Conservation (phyloP, 35 echinoderm and acorn worm genomes). For the Apostichopus japonicus region DNA sequence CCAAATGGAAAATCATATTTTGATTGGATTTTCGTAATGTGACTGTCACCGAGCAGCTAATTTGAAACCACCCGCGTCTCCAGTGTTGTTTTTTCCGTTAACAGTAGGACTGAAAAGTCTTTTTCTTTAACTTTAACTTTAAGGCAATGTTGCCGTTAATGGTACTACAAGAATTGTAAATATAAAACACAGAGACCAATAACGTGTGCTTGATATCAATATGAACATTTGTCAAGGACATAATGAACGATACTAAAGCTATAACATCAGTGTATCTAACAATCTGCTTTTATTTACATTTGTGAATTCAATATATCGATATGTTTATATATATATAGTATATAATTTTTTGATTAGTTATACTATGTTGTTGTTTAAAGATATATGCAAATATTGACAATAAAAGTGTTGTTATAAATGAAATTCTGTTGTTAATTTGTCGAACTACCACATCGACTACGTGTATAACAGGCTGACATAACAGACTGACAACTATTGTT, state of each 20-base stretch:
- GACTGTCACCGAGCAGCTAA: too few relatives aligned
- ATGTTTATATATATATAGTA: not conserved
- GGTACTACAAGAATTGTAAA: not conserved
- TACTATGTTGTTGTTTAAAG: not conserved
- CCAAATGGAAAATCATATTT: too few relatives aligned
- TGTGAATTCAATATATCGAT: not conserved
- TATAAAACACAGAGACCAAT: not conserved
- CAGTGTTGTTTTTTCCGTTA: too few relatives aligned
- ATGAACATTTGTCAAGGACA: not conserved
- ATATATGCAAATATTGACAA: not conserved
- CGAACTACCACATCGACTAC: too few relatives aligned
- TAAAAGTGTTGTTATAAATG: not conserved
- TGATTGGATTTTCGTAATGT: too few relatives aligned
- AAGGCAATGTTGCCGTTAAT: too few relatives aligned
- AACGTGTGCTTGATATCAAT: not conserved
- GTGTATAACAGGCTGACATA: too few relatives aligned
- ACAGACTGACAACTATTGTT: too few relatives aligned
- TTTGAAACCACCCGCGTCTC: too few relatives aligned
- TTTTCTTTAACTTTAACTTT: too few relatives aligned
- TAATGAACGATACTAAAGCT: not conserved
- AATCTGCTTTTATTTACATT: not conserved
- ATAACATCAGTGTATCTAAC: not conserved
- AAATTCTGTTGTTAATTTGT: too few relatives aligned
- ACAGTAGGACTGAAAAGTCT: too few relatives aligned
- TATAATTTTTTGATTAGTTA: not conserved